These are phyloP conservation scores for Sinotaia quadrata DNA, from an alignment of 2,888 invertebrate species.

Conservation along the genomic window DNA sequence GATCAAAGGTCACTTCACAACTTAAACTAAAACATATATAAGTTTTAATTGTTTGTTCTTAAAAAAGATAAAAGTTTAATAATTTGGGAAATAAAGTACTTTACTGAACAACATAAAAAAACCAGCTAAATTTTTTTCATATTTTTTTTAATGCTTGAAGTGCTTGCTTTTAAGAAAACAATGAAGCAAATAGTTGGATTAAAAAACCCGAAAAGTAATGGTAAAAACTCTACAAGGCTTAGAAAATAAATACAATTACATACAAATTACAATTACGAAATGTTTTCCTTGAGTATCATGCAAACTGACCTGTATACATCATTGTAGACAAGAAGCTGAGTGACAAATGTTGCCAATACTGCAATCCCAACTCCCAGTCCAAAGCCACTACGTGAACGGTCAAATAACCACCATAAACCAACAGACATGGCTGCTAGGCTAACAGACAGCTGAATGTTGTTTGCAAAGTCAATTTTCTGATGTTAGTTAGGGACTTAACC, in stretches of 20 bases:
- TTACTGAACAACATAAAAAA: slow-evolving; percentile 15
- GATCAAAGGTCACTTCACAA: too few species aligned
- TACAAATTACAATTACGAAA: not conserved
- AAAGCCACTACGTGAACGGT: slow-evolving; percentile 72
- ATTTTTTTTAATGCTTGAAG: too few species aligned
- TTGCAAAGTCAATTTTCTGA: slow-evolving; percentile 73
- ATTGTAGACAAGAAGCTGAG: slow-evolving; percentile 72
- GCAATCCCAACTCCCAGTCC: slow-evolving; percentile 72
- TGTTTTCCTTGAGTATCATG: not conserved
- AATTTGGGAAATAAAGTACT: too few species aligned
- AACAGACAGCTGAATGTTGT: slow-evolving; percentile 72
- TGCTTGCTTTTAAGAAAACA: too few species aligned
- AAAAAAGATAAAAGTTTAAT: too few species aligned
- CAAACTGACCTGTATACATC: slow-evolving; percentile 71
- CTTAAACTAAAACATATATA: too few species aligned
- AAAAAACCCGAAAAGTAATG: not conserved
- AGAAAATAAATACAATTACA: not conserved
- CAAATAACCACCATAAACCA: slow-evolving; percentile 74
- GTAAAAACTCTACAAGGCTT: not conserved
- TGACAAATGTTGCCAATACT: slow-evolving; percentile 71
- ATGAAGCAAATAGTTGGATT: not conserved
- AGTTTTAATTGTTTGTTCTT: too few species aligned
- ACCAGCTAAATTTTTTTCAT: not conserved
- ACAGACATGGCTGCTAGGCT: slow-evolving; percentile 73
- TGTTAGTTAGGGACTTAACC: slow-evolving; percentile 30